Percentiles rank a stretch among this genome's conserved stretches.
Evolutionary conservation across 2,113 vertebrate genomes (phyloP).

Genomic region (Lipotes vexillifer): DNA sequence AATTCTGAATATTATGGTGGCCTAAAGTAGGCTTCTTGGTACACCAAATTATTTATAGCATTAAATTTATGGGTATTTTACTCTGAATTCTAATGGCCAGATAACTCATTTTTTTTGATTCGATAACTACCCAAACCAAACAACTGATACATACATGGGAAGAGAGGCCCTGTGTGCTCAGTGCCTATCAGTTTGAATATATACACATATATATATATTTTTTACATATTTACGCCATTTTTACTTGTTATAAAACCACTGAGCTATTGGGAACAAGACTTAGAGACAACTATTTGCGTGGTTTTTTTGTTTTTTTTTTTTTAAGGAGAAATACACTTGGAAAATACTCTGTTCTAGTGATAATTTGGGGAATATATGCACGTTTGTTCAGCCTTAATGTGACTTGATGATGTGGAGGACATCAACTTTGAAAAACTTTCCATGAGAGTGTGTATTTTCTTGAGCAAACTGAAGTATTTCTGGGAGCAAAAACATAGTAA

Average conservation of each 20-base stretch:
- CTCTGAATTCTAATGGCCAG: conserved; percentile 82
- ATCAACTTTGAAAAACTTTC: conserved; percentile 78
- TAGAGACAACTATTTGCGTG: conserved; percentile 72
- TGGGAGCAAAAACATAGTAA: conserved; percentile 83
- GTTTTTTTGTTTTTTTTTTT: conserved; percentile 63
- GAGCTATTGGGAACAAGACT: conserved; percentile 86
- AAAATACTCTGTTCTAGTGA: conserved; percentile 76
- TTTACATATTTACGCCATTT: conserved; percentile 76
- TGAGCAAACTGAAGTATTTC: conserved; percentile 81
- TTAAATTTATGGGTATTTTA: conserved; percentile 82
- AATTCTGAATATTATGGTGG: conserved; percentile 86
- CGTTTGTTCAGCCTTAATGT: conserved; percentile 83
- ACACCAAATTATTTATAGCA: conserved; percentile 85
- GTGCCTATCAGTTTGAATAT: conserved; percentile 82
- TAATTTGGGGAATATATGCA: conserved; percentile 76
- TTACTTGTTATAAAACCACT: conserved; percentile 85
- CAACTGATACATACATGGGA: conserved; percentile 78
- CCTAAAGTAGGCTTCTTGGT: conserved; percentile 89
- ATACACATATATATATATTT: conserved; percentile 69
- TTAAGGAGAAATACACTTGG: conserved; percentile 75
- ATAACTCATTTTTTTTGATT: conserved; percentile 78
- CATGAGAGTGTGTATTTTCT: conserved; percentile 80
- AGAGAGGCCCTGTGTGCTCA: conserved; percentile 81
- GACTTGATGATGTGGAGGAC: conserved; percentile 77
- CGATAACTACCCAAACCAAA: conserved; percentile 84